Evolutionary conservation across 2,888 invertebrate genomes (phyloP), one percentile per base, ranked within the genome.

Genomic region (Allygus modestus): DNA sequence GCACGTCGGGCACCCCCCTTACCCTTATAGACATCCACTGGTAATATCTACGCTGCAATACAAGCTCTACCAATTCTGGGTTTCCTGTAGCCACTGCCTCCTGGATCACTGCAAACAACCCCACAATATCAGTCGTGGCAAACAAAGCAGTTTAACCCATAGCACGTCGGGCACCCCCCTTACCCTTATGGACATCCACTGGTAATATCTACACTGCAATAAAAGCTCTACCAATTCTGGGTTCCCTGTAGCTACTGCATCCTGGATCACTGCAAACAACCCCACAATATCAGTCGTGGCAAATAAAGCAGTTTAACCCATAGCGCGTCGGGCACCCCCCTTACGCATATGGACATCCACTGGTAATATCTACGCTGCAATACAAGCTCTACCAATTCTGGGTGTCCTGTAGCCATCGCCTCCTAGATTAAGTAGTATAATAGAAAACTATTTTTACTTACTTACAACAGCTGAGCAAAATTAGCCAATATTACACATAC

Each of bases 1-100:
- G 94, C 88, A 99, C 92, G 81, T 96, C 96, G 0, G 98, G 98
- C 88, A 99, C 97, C 81, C 98, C 97, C 71, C 95, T 95, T 82
- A 97, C 95, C 54, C 98, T 93, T 89, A 95, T 95, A 85, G 94
- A 94, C 89, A 97, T 96, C 84, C 99, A 93, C 91, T 98, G 98
- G 89, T 94, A 94, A 91, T 99, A 98, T 81, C 99, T 92, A 83
- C 96, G 93, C 88, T 97, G 96, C 85, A 99, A 92, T 83, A 99
- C 96, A 89, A 97, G 91, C 87, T 97, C 95, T 11, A 99, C 91
- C 12, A 99, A 92, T 88, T 97, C 96, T n/a, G 96, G 95, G 91
- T 99, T 97, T 9, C 98, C 98, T 0, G 97, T 96, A 43, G 97
- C 96, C 0, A 98, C 97, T 17, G 99, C 98, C 91, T 98, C 98